A percentile compares a stretch with the other conserved stretches of the same genome.
Evolutionary conservation across 2,113 vertebrate species (phyloP).

Genomic region (Macaca mulatta): DNA sequence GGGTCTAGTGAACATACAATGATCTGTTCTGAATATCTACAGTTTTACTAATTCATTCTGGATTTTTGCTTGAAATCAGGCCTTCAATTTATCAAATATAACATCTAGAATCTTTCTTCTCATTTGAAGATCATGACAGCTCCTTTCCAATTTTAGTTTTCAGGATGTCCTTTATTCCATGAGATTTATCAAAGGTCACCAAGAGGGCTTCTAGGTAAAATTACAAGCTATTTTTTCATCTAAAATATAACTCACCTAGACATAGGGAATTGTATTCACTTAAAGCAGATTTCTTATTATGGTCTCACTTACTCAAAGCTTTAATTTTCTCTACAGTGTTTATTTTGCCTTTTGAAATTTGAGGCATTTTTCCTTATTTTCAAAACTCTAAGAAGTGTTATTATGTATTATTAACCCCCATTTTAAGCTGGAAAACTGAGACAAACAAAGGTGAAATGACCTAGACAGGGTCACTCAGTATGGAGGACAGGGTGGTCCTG

Average conservation of each 20-base stretch:
- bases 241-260: neutral
- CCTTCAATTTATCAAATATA: neutral
- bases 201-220: neutral
- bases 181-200: neutral
- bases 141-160: neutral
- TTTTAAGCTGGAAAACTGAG: neutral
- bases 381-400: neutral
- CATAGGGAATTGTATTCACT: neutral
- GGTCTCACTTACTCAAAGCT: neutral
- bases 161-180: neutral
- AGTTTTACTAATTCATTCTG: neutral
- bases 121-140: neutral
- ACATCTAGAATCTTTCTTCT: neutral
- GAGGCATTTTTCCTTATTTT: neutral
- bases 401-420: neutral
- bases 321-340: neutral
- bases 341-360: neutral
- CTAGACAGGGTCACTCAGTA: neutral
- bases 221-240: neutral
- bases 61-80: neutral
- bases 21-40: neutral
- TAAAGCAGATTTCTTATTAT: neutral
- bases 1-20: neutral
- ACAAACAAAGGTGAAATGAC: neutral
- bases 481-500: neutral